Percentiles rank a stretch among this genome's conserved stretches.
Conservation (phyloP, 2,797 vertebrate species). For the Pseudocheirus occidentalis region DNA sequence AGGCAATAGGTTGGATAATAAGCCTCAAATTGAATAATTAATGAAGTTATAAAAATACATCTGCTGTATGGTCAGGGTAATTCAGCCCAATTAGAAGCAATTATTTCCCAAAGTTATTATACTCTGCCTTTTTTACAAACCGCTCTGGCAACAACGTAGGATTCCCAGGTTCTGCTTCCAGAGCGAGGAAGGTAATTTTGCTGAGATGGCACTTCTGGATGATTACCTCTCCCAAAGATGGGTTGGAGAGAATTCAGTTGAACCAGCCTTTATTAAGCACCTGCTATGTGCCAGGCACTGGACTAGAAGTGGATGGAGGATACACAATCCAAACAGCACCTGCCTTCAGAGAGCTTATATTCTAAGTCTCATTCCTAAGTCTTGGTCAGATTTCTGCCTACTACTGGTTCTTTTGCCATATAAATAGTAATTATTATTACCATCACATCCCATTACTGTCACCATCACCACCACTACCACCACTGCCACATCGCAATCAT, state of each 20-base stretch:
- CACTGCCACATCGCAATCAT: too few relatives aligned
- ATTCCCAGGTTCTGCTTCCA: conserved; percentile 39
- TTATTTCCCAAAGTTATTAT: conserved; percentile 68
- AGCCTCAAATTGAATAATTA: conserved; percentile 75
- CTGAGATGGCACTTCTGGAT: conserved; percentile 1
- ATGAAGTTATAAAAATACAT: conserved; percentile 73
- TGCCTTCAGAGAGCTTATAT: not conserved
- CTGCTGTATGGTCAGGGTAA: conserved; percentile 72
- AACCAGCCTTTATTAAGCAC: not conserved
- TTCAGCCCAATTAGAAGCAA: conserved; percentile 71
- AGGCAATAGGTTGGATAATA: conserved; percentile 58
- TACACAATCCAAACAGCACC: not conserved
- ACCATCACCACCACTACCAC: too few relatives aligned
- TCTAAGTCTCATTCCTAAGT: not conserved
- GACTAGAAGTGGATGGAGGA: not conserved
- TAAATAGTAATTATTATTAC: too few relatives aligned
- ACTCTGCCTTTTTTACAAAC: conserved; percentile 45
- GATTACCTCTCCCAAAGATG: not conserved
- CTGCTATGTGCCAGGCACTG: not conserved
- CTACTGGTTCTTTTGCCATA: not conserved
- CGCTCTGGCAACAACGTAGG: conserved; percentile 51
- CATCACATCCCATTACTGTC: too few relatives aligned
- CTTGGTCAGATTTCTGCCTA: not conserved
- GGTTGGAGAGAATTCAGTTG: not conserved
- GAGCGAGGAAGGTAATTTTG: conserved; percentile 19